Evolutionary conservation across 2,113 vertebrate species (phyloP).

Genomic region (Myotis davidii): DNA sequence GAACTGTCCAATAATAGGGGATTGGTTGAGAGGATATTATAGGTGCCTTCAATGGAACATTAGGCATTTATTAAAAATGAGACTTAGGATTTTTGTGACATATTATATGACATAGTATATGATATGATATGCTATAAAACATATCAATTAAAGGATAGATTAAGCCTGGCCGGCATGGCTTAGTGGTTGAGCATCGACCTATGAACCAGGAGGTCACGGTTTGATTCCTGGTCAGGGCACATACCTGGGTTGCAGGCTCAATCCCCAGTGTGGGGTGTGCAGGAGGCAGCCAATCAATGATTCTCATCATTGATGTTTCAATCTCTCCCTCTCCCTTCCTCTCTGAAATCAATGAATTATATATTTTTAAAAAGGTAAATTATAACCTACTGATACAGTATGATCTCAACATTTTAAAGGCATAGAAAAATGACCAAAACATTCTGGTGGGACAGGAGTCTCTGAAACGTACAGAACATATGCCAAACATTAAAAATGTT

Average conservation of each 20-base stretch:
- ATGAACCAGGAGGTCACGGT: too few relatives aligned
- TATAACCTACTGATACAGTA: neutral
- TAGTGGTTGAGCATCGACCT: too few relatives aligned
- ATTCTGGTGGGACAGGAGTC: neutral
- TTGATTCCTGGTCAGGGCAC: too few relatives aligned
- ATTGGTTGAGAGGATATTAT: neutral
- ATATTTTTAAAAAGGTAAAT: neutral
- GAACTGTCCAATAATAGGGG: too few relatives aligned
- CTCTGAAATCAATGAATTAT: too few relatives aligned
- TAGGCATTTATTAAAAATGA: constrained; percentile 11
- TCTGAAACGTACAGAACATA: neutral
- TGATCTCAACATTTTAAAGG: neutral
- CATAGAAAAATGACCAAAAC: neutral
- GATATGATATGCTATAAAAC: neutral
- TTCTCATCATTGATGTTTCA: too few relatives aligned
- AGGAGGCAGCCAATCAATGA: too few relatives aligned
- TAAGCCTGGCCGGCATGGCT: neutral
- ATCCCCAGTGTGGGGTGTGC: too few relatives aligned
- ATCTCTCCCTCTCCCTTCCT: too few relatives aligned
- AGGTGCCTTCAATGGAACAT: neutral
- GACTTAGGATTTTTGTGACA: neutral
- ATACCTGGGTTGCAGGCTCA: too few relatives aligned
- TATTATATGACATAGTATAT: neutral
- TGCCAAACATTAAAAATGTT: neutral
- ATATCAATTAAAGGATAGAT: neutral